Base-by-base conservation (phyloP, 2,888 invertebrate genomes). In the Nomada goodeniana region DNA sequence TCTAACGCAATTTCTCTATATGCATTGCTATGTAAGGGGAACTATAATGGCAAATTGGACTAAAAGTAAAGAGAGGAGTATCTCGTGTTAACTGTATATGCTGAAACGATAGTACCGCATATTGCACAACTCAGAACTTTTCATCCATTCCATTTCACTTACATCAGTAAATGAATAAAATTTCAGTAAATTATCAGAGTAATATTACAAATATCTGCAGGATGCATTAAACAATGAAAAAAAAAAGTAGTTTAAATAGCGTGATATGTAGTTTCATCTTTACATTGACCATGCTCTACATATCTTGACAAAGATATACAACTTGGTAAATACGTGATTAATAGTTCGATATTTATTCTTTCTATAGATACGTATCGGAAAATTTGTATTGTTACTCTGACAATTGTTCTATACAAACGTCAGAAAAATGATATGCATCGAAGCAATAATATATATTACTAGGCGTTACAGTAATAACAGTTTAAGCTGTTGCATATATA, bases 371-470 rank as follows among this genome's bases (percentile, higher is more conserved):
- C 15, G 42, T 20, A 60, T 44, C 20, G 1, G 60, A 23, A 50
- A 29, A 60, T 82, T 82, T 83, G 78, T 75, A 55, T 29, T 73
- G 57, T 85, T 83, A 76, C 79, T 82, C 80, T 80, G 71, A 50
- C 74, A 20, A 42, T 57, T 76, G 61, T 80, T 75, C 67, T 78
- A 79, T 83, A 87, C 78, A 83, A 87, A 79, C 60, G 53, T 72
- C 36, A 20, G 47, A 47, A 57, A 68, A 53, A 68, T 85, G 74
- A 82, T 86, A 82, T 81, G 87, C 89, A 89, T 89, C 26, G 29
- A 86, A 86, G 86, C 86, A 89, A 89, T 88, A 89, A 87, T 89
- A 87, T 83, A 87, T 89, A 87, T 83, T 88, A 84, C 44, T 88
- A 89, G 84, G 78, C 84, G 71, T 83, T 88, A 82, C 59, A 77